Conservation (phyloP, 2,888 invertebrate species). For the Cryptus armator region DNA sequence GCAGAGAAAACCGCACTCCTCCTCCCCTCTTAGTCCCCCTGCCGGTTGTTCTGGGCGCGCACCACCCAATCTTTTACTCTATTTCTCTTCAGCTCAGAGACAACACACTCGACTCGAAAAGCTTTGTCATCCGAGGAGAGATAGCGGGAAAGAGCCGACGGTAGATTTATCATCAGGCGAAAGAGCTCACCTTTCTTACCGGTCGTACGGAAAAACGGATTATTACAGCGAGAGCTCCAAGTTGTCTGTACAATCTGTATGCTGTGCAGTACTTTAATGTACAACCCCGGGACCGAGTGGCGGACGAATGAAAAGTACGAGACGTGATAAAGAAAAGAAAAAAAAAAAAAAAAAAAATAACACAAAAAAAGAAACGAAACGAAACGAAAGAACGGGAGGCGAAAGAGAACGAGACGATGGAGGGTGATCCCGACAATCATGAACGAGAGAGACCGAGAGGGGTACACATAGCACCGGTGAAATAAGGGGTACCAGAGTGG, state of each 20-base stretch:
- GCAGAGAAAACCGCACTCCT: neutral
- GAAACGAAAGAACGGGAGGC: conserved; percentile 9
- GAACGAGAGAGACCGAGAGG: conserved; percentile 15
- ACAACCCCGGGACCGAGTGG: conserved; percentile 8
- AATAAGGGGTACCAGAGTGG: conserved; percentile 14
- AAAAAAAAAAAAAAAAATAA: conserved; percentile 16
- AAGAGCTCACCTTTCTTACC: conserved; percentile 53
- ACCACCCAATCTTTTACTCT: conserved; percentile 36
- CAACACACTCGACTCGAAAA: conserved; percentile 72
- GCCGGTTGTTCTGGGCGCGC: neutral
- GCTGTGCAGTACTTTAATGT: conserved; percentile 25
- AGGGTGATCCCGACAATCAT: conserved; percentile 27
- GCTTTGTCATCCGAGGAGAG: conserved; percentile 75
- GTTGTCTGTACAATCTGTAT: conserved; percentile 27
- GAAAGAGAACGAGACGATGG: conserved; percentile 25
- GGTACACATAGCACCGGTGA: conserved; percentile 18
- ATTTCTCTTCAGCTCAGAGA: conserved; percentile 50
- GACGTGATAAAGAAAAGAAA: conserved; percentile 28
- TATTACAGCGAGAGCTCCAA: conserved; percentile 37
- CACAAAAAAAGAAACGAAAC: neutral
- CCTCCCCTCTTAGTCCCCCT: conserved; percentile 2
- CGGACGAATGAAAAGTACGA: conserved; percentile 18
- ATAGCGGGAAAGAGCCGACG: conserved; percentile 25
- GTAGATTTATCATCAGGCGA: conserved; percentile 56
- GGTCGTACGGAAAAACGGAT: conserved; percentile 53